phyloP scores from a whole-genome alignment of 2,113 vertebrate genomes.

The Struthio camelus region DNA sequence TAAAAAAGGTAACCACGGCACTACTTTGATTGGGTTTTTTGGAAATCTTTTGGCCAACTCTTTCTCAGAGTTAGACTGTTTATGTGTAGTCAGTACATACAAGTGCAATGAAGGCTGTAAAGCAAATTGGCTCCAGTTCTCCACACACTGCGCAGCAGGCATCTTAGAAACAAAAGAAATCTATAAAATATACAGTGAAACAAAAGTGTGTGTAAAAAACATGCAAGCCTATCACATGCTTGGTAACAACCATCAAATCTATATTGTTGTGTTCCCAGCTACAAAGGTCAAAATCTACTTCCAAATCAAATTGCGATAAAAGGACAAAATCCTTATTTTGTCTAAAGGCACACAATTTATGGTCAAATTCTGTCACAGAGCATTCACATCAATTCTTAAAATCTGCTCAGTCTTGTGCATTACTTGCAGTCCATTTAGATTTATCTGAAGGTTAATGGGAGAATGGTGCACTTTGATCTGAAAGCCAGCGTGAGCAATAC shows the following conservation, averaged over 20 bases:
- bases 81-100: no score
- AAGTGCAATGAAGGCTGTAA: background rate
- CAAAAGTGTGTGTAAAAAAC: background rate
- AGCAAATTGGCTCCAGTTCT: background rate
- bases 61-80: background rate
- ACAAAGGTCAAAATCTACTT: background rate
- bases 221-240: background rate
- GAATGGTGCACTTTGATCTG: no score
- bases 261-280: background rate
- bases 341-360: background rate
- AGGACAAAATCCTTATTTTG: background rate
- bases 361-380: background rate
- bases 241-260: background rate
- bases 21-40: background rate
- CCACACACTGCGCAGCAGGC: background rate
- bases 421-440: no score
- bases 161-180: background rate
- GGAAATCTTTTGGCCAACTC: background rate
- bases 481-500: no score
- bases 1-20: background rate
- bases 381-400: background rate
- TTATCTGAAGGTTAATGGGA: no score
- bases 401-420: no score
- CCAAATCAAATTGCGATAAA: background rate
- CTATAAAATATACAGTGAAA: background rate